phyloP scores from a whole-genome alignment of 2,888 invertebrate genomes.

The Gastracanthus pulcherrimus region DNA sequence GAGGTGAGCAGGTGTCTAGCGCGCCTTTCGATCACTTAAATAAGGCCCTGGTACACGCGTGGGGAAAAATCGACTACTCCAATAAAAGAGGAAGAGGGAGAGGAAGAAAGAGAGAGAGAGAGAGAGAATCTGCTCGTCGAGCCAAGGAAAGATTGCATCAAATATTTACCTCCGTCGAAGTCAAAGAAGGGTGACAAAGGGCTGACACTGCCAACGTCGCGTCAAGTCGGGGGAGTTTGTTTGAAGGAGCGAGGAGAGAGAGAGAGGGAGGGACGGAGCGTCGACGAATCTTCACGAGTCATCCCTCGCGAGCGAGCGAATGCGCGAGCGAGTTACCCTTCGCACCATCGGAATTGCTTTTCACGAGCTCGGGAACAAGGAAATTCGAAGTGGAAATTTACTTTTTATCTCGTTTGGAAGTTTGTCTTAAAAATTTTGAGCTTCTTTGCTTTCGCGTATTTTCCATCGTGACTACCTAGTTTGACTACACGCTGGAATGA shows the following conservation, averaged over 20 bases:
- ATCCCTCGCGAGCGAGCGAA: too few species aligned
- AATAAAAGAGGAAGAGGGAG: too few species aligned
- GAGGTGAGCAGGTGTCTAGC: constrained; percentile 56
- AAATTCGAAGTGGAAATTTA: constrained; percentile 33
- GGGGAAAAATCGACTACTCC: constrained; percentile 51
- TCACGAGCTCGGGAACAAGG: constrained; percentile 3
- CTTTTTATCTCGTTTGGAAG: constrained; percentile 25
- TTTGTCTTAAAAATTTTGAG: not conserved
- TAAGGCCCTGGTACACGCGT: too few species aligned
- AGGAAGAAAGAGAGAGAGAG: not conserved
- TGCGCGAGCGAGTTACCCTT: too few species aligned
- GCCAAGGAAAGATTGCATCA: constrained; percentile 68
- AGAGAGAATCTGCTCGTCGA: constrained; percentile 14
- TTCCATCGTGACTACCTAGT: not conserved
- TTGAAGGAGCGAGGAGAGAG: constrained; percentile 6
- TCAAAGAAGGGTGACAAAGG: constrained; percentile 21
- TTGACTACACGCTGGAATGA: not conserved
- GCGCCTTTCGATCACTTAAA: constrained; percentile 59
- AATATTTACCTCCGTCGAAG: constrained; percentile 66
- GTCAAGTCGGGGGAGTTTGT: not conserved
- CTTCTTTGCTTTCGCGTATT: not conserved
- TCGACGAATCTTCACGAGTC: not conserved
- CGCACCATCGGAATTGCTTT: constrained; percentile 15
- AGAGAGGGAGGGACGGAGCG: too few species aligned
- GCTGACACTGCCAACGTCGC: constrained; percentile 17